Percentiles rank a stretch among this genome's conserved stretches.
Evolutionary conservation across 1,140 invertebrate species (phyloP).

Genomic region (Anadara kagoshimensis): DNA sequence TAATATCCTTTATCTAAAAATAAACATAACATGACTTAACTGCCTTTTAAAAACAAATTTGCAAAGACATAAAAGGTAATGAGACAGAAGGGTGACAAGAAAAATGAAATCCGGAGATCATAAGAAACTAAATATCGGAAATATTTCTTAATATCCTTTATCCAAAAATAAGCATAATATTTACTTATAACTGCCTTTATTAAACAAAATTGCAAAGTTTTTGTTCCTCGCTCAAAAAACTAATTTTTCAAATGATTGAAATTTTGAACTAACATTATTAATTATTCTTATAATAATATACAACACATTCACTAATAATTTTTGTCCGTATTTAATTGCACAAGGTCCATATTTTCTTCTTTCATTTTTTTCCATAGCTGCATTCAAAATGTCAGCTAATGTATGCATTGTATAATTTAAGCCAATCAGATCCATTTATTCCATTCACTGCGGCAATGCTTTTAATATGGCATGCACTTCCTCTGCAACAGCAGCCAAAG

Average conservation of each 20-base stretch:
- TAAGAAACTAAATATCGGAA: too few species aligned
- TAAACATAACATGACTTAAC: too few species aligned
- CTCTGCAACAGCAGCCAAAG: constrained; percentile 96
- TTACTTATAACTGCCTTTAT: too few species aligned
- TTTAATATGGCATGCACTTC: constrained; percentile 95
- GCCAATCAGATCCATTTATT: constrained; percentile 21
- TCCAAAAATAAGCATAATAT: too few species aligned
- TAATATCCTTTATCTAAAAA: too few species aligned
- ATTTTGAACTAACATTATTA: neutral
- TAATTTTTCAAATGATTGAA: neutral
- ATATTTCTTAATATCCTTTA: too few species aligned
- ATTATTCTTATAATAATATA: neutral
- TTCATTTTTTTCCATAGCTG: too few species aligned
- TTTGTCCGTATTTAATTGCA: neutral
- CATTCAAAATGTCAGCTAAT: neutral
- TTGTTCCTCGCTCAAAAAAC: neutral
- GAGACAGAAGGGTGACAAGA: too few species aligned
- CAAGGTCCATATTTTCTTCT: too few species aligned
- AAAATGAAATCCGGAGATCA: too few species aligned
- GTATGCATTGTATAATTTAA: constrained; percentile 18
- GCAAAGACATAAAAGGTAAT: too few species aligned
- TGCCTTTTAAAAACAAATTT: too few species aligned
- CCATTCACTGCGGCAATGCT: constrained; percentile 82
- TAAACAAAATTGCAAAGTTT: neutral
- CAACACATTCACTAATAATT: constrained; percentile 12